phyloP scores from a whole-genome alignment of 2,888 invertebrate genomes.

The Pterostichus madidus region DNA sequence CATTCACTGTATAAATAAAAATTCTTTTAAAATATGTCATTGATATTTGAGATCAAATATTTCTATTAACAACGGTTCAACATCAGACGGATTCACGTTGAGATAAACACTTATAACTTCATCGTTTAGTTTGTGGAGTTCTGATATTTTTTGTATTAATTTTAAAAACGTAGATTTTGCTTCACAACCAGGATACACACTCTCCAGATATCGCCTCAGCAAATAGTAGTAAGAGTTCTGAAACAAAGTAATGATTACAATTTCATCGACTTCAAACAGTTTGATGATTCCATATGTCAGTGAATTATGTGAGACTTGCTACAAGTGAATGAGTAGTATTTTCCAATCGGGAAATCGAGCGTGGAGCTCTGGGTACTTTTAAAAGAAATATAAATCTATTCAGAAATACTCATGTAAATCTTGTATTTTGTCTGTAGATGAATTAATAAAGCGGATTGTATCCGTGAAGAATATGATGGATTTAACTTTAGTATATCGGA shows the following conservation, averaged over 20 bases:
- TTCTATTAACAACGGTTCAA: slow-evolving; percentile 96
- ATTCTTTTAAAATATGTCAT: slow-evolving; percentile 69
- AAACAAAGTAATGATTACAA: slow-evolving; percentile 68
- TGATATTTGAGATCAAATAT: slow-evolving; percentile 93
- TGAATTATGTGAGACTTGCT: no score
- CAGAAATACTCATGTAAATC: no score
- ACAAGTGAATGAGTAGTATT: no score
- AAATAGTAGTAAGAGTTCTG: slow-evolving; percentile 95
- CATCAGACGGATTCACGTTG: slow-evolving; percentile 93
- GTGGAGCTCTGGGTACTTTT: no score
- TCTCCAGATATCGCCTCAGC: slow-evolving; percentile 90
- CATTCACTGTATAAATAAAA: neutral
- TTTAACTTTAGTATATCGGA: no score
- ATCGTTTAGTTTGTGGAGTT: slow-evolving; percentile 92
- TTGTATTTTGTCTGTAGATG: no score
- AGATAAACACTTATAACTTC: slow-evolving; percentile 95
- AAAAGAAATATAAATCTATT: no score
- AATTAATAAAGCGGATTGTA: no score
- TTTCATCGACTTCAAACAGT: neutral
- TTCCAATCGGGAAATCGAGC: no score
- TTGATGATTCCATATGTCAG: no score
- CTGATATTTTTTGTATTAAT: slow-evolving; percentile 94
- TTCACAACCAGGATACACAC: slow-evolving; percentile 90
- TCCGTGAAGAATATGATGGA: no score
- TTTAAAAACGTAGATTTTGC: slow-evolving; percentile 92